These are phyloP conservation scores for Psittacula echo DNA, from an alignment of 2,797 vertebrate species.

Conservation along the genomic window DNA sequence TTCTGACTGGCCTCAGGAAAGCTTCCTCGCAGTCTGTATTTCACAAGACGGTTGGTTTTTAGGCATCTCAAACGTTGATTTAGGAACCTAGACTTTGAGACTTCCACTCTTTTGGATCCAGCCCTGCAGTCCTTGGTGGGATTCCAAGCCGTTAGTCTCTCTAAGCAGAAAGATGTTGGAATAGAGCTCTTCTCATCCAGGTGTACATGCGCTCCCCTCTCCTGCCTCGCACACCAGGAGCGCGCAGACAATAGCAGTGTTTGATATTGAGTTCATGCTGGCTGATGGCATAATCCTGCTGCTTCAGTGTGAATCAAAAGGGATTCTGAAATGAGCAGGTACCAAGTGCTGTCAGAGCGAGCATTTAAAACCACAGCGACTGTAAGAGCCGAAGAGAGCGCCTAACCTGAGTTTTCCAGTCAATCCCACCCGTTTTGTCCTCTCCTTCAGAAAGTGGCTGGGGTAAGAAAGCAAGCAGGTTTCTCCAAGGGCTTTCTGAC, in stretches of 20 bases:
- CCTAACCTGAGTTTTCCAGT: background rate
- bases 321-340: background rate
- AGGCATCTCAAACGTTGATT: background rate
- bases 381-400: background rate
- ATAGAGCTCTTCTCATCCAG: background rate
- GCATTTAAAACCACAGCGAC: background rate
- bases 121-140: background rate
- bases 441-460: background rate
- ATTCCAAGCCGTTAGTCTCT: background rate
- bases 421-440: background rate
- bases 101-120: background rate
- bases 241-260: background rate
- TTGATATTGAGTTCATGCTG: background rate
- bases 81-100: background rate
- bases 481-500: background rate
- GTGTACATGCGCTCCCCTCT: background rate
- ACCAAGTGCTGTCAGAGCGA: background rate
- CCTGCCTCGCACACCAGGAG: background rate
- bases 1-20: background rate
- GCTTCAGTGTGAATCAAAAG: background rate
- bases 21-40: background rate
- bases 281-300: background rate
- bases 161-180: background rate
- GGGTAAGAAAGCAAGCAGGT: background rate
- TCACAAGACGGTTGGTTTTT: background rate